phyloP scores from a whole-genome alignment of 2,888 invertebrate species.

The Dryomyza anilis region DNA sequence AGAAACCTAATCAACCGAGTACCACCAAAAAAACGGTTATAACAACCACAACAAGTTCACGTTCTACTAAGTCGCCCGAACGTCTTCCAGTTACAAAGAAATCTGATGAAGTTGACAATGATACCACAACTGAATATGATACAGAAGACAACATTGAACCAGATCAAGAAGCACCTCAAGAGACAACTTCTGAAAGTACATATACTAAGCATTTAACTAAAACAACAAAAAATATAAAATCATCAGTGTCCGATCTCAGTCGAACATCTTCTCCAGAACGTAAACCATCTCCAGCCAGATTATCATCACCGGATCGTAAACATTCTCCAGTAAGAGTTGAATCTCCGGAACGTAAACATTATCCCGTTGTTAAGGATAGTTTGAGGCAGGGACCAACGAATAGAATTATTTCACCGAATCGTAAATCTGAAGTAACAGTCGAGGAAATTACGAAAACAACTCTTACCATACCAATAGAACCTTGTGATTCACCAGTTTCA shows the following conservation, averaged over 20 bases:
- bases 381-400: no score
- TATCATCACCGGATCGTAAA: background rate
- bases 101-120: background rate
- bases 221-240: no score
- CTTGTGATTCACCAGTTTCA: background rate
- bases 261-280: conserved; percentile 27
- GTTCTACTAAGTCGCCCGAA: background rate
- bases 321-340: background rate
- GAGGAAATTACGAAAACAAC: no score
- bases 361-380: background rate
- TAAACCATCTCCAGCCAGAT: conserved; percentile 27
- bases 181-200: no score
- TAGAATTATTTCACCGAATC: no score
- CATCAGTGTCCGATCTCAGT: conserved; percentile 13
- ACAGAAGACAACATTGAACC: background rate
- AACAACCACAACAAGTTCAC: no score
- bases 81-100: background rate
- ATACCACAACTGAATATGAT: background rate
- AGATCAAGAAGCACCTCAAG: no score
- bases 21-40: no score
- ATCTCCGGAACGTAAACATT: background rate
- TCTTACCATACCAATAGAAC: background rate
- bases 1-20: no score
- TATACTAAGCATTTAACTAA: no score
- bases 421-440: no score